These are phyloP conservation scores for Onychomys torridus DNA, from an alignment of 2,797 vertebrate species.

Conservation along the genomic window DNA sequence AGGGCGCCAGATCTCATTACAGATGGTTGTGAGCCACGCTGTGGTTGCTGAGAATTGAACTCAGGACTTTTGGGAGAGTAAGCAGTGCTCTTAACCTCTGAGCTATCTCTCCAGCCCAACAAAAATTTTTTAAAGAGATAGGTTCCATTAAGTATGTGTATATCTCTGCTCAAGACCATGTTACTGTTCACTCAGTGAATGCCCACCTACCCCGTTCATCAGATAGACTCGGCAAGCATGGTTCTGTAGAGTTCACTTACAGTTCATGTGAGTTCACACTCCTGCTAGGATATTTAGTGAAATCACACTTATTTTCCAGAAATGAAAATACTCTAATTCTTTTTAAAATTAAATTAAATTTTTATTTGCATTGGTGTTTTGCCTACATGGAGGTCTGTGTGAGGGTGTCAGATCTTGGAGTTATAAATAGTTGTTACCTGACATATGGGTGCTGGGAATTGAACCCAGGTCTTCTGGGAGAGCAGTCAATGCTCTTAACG, in stretches of 20 bases:
- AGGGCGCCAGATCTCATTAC: too few species aligned
- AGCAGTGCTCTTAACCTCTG: too few species aligned
- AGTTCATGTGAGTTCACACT: too few species aligned
- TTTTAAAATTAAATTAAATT: neutral
- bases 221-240: neutral
- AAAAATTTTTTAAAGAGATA: neutral
- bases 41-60: too few species aligned
- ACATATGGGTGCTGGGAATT: neutral
- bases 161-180: too few species aligned
- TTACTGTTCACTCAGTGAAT: too few species aligned
- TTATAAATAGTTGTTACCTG: neutral
- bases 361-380: neutral
- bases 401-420: neutral
- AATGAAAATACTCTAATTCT: neutral
- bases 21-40: too few species aligned
- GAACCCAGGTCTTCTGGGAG: neutral
- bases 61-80: too few species aligned
- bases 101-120: too few species aligned
- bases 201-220: too few species aligned
- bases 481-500: neutral
- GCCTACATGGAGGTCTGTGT: neutral
- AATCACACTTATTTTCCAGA: too few species aligned
- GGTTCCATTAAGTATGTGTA: neutral
- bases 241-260: neutral
- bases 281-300: neutral